These are phyloP conservation scores for Drosophila kepulauana DNA, from an alignment of 1,140 invertebrate species.

Conservation along the genomic window DNA sequence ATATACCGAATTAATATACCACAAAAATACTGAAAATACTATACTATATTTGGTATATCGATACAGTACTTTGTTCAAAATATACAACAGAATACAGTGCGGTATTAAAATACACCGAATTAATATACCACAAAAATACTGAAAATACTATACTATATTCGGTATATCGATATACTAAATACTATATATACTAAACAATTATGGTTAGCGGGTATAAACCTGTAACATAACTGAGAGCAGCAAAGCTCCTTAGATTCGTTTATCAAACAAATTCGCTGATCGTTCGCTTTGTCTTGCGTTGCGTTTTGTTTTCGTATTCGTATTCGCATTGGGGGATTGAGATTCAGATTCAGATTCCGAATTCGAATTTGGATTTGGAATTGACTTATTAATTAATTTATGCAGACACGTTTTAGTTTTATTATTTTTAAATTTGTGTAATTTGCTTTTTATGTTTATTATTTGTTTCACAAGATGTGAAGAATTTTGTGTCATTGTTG, in stretches of 20 bases:
- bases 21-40: too few relatives aligned
- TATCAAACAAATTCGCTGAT: slow-evolving; percentile 30
- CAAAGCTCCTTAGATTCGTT: slow-evolving; percentile 23
- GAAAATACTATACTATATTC: too few relatives aligned
- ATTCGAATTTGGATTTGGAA: slow-evolving; percentile 55
- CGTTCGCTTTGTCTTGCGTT: slow-evolving; percentile 39
- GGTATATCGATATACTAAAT: too few relatives aligned
- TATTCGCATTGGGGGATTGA: slow-evolving; percentile 36
- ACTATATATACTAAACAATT: too few relatives aligned
- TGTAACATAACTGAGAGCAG: slow-evolving; percentile 28
- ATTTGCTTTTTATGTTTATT: slow-evolving; percentile 66
- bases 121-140: too few relatives aligned
- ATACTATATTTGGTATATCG: too few relatives aligned
- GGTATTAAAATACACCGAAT: too few relatives aligned
- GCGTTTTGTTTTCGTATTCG: slow-evolving; percentile 16
- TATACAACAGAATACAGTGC: too few relatives aligned
- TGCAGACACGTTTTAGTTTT: slow-evolving; percentile 85
- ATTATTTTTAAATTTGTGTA: slow-evolving; percentile 83
- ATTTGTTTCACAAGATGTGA: slow-evolving; percentile 43
- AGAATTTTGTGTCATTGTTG: slow-evolving; percentile 45
- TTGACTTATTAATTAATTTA: slow-evolving; percentile 85
- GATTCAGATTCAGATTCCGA: neutral
- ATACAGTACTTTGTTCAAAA: too few relatives aligned
- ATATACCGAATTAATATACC: too few relatives aligned
- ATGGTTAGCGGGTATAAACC: slow-evolving; percentile 12